Evolutionary conservation across 2,113 vertebrate genomes (phyloP).

Genomic region (Progne subis): DNA sequence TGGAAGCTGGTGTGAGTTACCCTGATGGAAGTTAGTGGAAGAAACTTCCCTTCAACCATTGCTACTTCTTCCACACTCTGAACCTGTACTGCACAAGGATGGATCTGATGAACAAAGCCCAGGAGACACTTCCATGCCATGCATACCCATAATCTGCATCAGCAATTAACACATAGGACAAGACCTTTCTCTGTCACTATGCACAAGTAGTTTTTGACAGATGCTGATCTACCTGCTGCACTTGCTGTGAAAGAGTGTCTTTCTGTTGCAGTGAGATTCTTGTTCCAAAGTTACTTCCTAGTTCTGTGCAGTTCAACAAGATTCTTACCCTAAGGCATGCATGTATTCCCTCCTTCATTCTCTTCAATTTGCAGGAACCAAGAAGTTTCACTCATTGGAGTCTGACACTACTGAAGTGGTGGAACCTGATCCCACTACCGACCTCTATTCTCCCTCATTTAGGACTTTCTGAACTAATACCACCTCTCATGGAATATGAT

Average conservation of each 20-base stretch:
- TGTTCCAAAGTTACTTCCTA: background rate
- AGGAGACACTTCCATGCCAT: too few relatives aligned
- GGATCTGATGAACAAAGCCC: background rate
- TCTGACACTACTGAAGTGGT: background rate
- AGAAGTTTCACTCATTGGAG: background rate
- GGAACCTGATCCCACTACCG: background rate
- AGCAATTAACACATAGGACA: accelerated
- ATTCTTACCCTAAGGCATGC: background rate
- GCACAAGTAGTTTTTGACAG: background rate
- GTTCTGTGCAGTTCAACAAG: background rate
- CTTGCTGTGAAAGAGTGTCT: background rate
- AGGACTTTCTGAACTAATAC: background rate
- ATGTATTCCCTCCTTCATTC: background rate
- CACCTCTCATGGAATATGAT: background rate
- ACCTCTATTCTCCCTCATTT: background rate
- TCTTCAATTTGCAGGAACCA: background rate
- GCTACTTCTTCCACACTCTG: background rate
- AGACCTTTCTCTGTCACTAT: background rate
- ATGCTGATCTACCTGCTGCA: background rate
- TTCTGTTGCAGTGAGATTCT: background rate
- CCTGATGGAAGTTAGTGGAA: background rate
- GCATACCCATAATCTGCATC: background rate
- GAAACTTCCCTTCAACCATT: background rate
- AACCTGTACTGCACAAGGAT: background rate
- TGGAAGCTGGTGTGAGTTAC: background rate